Percentiles rank a stretch among this genome's conserved stretches.
Evolutionary conservation across 2,113 vertebrate species (phyloP).

Genomic region (Collichthys lucidus): DNA sequence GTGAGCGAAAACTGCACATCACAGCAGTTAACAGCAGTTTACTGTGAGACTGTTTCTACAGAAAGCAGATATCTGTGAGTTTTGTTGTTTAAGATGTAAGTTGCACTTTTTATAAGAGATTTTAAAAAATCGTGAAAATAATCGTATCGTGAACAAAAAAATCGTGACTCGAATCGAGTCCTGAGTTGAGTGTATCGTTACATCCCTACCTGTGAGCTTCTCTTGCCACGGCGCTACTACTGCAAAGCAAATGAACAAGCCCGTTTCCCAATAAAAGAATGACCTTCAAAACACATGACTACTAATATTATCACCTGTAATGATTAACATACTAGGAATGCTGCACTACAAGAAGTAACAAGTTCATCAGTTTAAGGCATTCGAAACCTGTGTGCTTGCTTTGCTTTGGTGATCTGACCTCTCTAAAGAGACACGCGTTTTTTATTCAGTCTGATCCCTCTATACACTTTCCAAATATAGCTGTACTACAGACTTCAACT

Average conservation of each 20-base stretch:
- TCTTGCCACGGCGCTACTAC: neutral
- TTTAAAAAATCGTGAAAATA: too few species aligned
- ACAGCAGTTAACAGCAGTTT: too few species aligned
- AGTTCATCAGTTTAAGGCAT: neutral
- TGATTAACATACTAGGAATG: neutral
- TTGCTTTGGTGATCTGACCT: neutral
- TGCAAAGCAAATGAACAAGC: slow-evolving; percentile 22
- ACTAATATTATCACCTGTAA: neutral
- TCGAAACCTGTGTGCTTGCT: neutral
- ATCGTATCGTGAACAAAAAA: too few species aligned
- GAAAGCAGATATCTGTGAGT: too few species aligned
- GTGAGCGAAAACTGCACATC: too few species aligned
- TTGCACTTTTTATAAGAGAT: too few species aligned
- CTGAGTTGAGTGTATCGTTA: too few species aligned
- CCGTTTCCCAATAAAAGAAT: neutral
- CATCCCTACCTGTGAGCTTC: too few species aligned
- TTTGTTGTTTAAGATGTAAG: too few species aligned
- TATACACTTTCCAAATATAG: neutral
- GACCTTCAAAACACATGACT: neutral
- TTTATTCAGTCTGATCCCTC: too few species aligned
- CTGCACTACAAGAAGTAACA: neutral
- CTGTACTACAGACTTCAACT: neutral
- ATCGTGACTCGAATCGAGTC: too few species aligned
- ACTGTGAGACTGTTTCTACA: too few species aligned
- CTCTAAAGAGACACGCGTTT: neutral